A percentile compares a stretch with the other conserved stretches of the same genome.
Evolutionary conservation across 2,888 invertebrate genomes (phyloP).

Genomic region (Trichogramma dendrolimi): DNA sequence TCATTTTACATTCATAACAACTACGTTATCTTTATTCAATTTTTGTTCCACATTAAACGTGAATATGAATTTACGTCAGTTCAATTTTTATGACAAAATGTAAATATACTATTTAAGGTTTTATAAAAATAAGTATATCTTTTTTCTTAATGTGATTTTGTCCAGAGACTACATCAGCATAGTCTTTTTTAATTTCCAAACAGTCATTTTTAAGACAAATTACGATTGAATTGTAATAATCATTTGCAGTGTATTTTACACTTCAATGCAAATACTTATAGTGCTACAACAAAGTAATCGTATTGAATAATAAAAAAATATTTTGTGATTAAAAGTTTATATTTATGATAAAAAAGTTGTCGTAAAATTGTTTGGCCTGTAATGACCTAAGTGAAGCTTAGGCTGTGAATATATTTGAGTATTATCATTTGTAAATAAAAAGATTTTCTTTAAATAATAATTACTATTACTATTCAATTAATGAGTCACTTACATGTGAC

Average conservation of each 20-base stretch:
- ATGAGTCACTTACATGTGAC: neutral
- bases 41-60: conserved; percentile 9
- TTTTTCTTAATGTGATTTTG: neutral
- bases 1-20: too few relatives aligned
- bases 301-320: neutral
- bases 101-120: conserved; percentile 25
- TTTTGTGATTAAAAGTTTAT: too few relatives aligned
- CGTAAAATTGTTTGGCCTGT: conserved; percentile 34
- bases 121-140: conserved; percentile 9
- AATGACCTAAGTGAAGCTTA: conserved; percentile 51
- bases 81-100: conserved; percentile 20
- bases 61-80: conserved; percentile 25
- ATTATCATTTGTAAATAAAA: conserved; percentile 51
- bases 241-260: too few relatives aligned
- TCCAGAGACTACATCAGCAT: too few relatives aligned
- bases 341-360: too few relatives aligned
- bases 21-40: neutral
- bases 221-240: too few relatives aligned
- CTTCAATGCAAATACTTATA: too few relatives aligned
- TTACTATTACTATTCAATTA: conserved; percentile 1
- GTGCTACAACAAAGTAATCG: neutral
- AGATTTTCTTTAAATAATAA: conserved; percentile 39
- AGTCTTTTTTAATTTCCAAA: conserved; percentile 13
- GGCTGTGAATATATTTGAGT: conserved; percentile 51
- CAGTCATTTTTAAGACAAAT: neutral